phyloP scores from a whole-genome alignment of 2,113 vertebrate species.

The Epinephelus lanceolatus region DNA sequence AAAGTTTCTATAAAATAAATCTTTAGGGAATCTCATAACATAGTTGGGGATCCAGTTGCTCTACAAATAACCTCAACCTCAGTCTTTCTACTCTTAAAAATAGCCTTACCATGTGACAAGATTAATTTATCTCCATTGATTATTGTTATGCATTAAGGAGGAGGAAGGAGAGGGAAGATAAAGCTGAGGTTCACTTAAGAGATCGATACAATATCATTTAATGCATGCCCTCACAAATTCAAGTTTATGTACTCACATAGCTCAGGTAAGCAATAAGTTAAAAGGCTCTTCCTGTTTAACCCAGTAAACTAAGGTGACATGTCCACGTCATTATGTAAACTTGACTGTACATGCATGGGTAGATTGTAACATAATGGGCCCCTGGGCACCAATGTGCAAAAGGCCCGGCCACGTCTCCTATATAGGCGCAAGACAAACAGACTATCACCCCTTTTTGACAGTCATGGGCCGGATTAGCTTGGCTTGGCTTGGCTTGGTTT shows the following conservation, averaged over 20 bases:
- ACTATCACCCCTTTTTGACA: no score
- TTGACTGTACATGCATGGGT: background rate
- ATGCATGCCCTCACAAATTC: background rate
- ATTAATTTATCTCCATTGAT: conserved; percentile 1
- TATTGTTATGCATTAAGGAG: background rate
- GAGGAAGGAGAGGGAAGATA: background rate
- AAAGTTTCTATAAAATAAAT: background rate
- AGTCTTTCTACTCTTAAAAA: background rate
- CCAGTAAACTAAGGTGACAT: background rate
- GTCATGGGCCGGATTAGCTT: no score
- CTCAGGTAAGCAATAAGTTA: background rate
- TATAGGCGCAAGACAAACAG: no score
- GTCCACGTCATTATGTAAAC: background rate
- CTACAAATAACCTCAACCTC: background rate
- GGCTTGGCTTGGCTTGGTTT: no score
- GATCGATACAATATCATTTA: conserved; percentile 8
- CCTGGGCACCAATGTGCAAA: no score
- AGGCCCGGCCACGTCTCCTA: no score
- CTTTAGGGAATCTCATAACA: background rate
- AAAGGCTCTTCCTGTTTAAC: background rate
- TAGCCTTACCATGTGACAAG: background rate
- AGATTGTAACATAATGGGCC: no score
- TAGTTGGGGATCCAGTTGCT: background rate
- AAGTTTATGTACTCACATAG: background rate
- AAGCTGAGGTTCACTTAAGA: conserved; percentile 1